Base-by-base conservation (phyloP, 2,113 vertebrate genomes). In the Pleuronectes platessa region DNA sequence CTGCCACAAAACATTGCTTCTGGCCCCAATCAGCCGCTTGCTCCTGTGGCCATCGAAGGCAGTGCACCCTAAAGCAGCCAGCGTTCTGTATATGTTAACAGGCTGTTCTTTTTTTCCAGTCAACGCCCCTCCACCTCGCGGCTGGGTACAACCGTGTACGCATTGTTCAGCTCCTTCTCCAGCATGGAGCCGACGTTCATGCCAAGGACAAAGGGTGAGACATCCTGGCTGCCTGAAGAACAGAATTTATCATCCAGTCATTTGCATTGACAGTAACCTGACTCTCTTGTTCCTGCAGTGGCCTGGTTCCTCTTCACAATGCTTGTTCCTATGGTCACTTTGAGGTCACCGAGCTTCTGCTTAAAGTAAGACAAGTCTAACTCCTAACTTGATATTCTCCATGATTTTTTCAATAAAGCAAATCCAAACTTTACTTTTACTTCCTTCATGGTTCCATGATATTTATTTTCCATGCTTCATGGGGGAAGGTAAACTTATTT, bases 281-380 rank as follows among this genome's bases (percentile, higher is more conserved):
- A 27, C 17, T 64, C 17, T 64, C n/a, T 67, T 64, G 20, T 42
- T 35, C 2, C 27, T 20, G 55, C 92, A 99, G 98, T 40, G 98
- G 98, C 74, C 95, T 99, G 60, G 98, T 99, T 74, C 98, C 98
- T 88, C 95, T 99, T 86, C 98, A 99, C 92, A 99, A 99, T n/a
- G 98, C 98, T 20, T 99, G 98, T 73, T 99, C 98, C 0, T 99
- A 99, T 27, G 98, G 98, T 76, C 98, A 99, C 93, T 99, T 96
- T 26, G 98, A 99, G 86, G 98, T 99, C 86, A 99, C 98, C 10
- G 98, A 99, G 89, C 94, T 98, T 67, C 94, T 99, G 74, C 93
- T 99, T 20, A 99, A 99, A 95, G 98, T 99, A 93, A 93, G 93
- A 70, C 42, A 31, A 24, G 37, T 61, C 60, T 56, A 10, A 23